A percentile compares a stretch with the other conserved stretches of the same genome.
These are phyloP conservation scores for Heterotilapia buettikoferi DNA, from an alignment of 2,113 vertebrate species.

Conservation along the genomic window DNA sequence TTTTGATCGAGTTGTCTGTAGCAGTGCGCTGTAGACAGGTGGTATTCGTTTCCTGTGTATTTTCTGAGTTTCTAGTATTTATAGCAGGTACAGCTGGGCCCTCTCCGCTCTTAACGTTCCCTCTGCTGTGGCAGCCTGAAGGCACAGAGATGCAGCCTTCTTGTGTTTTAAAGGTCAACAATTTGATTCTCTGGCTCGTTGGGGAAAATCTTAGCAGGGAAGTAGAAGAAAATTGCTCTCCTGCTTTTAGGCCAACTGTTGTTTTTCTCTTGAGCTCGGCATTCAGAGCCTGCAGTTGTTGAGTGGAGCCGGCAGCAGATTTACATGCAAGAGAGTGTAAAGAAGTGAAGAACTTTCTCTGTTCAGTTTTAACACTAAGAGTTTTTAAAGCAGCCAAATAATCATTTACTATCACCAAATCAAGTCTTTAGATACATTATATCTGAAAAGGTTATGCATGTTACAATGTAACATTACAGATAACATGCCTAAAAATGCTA, in stretches of 20 bases:
- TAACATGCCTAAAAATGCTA: neutral
- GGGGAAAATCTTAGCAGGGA: neutral
- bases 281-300: neutral
- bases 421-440: neutral
- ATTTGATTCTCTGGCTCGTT: neutral
- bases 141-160: neutral
- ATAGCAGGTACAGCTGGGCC: neutral
- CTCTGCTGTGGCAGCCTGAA: neutral
- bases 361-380: neutral
- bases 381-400: neutral
- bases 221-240: neutral
- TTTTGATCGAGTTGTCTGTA: too few relatives aligned
- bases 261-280: neutral
- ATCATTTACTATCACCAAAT: neutral
- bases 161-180: slow-evolving; percentile 7
- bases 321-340: neutral
- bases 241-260: neutral
- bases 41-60: neutral
- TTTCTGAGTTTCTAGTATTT: neutral
- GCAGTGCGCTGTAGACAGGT: neutral
- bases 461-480: neutral
- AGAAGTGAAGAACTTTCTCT: neutral
- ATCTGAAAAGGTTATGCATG: rapidly evolving
- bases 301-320: neutral
- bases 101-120: neutral